Conservation (phyloP, 2,888 invertebrate species). For the Xylophagus ater region DNA sequence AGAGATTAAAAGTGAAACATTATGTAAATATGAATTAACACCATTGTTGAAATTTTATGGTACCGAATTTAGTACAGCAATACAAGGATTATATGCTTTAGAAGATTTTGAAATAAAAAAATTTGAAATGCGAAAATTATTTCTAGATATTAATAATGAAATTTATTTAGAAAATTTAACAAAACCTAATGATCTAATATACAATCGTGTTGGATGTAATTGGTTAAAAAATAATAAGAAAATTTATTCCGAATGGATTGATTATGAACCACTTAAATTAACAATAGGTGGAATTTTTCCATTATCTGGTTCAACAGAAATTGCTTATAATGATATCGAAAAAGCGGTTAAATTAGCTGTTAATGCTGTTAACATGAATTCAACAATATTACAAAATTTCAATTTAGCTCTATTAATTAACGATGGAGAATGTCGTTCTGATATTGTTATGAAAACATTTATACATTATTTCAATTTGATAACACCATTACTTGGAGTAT, state of each 20-base stretch:
- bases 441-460: slow-evolving; percentile 62
- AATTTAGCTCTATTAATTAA: slow-evolving; percentile 45
- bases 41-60: slow-evolving; percentile 58
- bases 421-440: slow-evolving; percentile 59
- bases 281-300: slow-evolving; percentile 44
- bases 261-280: slow-evolving; percentile 25
- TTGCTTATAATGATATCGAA: slow-evolving; percentile 43
- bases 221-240: slow-evolving; percentile 48
- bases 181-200: slow-evolving; percentile 14
- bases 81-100: slow-evolving; percentile 22
- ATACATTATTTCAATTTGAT: slow-evolving; percentile 51
- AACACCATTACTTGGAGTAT: slow-evolving; percentile 51
- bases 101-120: slow-evolving; percentile 21
- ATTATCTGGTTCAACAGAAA: slow-evolving; percentile 43
- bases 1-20: slow-evolving; percentile 24
- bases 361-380: slow-evolving; percentile 49
- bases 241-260: slow-evolving; percentile 42
- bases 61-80: slow-evolving; percentile 41
- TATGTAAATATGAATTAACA: slow-evolving; percentile 58
- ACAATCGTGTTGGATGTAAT: slow-evolving; percentile 45
- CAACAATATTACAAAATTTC: slow-evolving; percentile 48
- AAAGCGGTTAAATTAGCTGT: slow-evolving; percentile 53
- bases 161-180: slow-evolving; percentile 6
- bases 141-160: slow-evolving; percentile 8
- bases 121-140: slow-evolving; percentile 8